Evolutionary conservation across 2,888 invertebrate species (phyloP), one percentile per base, ranked within the genome.

Genomic region (Drosophila recens): DNA sequence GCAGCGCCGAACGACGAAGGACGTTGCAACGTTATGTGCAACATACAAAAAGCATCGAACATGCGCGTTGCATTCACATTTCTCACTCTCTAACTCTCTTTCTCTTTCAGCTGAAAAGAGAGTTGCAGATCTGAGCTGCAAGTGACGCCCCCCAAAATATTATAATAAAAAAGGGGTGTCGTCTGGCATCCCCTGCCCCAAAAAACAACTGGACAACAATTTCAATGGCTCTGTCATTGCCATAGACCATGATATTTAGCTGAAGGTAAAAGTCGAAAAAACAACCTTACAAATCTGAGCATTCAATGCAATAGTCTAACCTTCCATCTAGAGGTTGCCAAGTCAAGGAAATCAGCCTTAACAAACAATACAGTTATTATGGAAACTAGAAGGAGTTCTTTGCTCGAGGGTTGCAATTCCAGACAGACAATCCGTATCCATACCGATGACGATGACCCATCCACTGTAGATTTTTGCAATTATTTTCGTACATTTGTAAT

Each of bases 171-270:
- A 43, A 49, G 74, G 88, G 86, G 88, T 82, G 86, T 75, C 68
- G 86, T 86, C 86, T 86, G 88, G 86, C 63, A 59, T 62, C 88
- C 76, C 88, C 71, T 76, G 74, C 88, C 40, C 36, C 49, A 27
- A 49, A 23, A 23, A 27, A 49, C 15, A 13, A 36, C 34, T 42
- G 49, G 8, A 17, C 30, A 30, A 27, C 13, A n/a, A 74, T 59
- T 74, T 58, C 46, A 58, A 63, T 43, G 54, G 53, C 57, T 33
- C 67, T 82, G 76, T 61, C 75, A 65, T 68, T 76, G 77, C 46
- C 81, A 85, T 73, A 87, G 87, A 87, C 87, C 86, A 86, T 85
- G 83, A 75, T 80, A 80, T 82, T 87, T 82, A 62, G 61, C 59
- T 64, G 61, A 51, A 52, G 61, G 49, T 36, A 48, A 40, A 52